A percentile compares a stretch with the other conserved stretches of the same genome.
These are phyloP conservation scores for Acronicta aceris DNA, from an alignment of 2,888 invertebrate species.

Conservation along the genomic window DNA sequence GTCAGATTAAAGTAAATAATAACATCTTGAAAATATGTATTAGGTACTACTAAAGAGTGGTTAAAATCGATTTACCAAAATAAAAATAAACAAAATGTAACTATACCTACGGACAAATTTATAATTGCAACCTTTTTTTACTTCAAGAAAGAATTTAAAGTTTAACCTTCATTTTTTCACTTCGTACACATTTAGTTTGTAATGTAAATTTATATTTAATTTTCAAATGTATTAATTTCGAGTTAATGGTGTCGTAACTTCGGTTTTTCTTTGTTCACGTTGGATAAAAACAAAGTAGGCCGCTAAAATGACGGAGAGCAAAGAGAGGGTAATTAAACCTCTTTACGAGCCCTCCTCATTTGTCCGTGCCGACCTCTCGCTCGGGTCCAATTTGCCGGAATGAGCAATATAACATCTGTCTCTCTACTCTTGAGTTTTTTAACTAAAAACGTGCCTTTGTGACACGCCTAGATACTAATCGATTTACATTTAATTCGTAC, in stretches of 20 bases:
- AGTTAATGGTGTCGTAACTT: slow-evolving; percentile 34
- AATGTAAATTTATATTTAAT: slow-evolving; percentile 19
- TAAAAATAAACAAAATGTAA: too few relatives aligned
- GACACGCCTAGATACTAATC: slow-evolving; percentile 30
- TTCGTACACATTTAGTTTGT: too few relatives aligned
- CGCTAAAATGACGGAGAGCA: slow-evolving; percentile 65
- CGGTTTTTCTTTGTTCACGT: slow-evolving; percentile 48
- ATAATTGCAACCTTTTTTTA: too few relatives aligned
- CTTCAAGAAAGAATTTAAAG: too few relatives aligned
- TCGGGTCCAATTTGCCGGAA: slow-evolving; percentile 62
- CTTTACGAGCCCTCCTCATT: slow-evolving; percentile 71
- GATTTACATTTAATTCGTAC: slow-evolving; percentile 16
- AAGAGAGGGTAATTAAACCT: slow-evolving; percentile 73
- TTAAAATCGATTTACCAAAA: too few relatives aligned
- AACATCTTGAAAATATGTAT: too few relatives aligned
- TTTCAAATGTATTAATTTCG: slow-evolving; percentile 27
- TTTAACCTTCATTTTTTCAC: too few relatives aligned
- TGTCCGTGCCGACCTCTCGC: slow-evolving; percentile 62
- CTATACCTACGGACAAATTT: too few relatives aligned
- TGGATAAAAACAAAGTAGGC: slow-evolving; percentile 61
- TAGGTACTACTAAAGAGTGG: too few relatives aligned
- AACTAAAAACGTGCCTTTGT: slow-evolving; percentile 45
- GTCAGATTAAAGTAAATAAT: too few relatives aligned
- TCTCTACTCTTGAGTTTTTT: slow-evolving; percentile 51
- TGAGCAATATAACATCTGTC: slow-evolving; percentile 61